Base-by-base conservation (phyloP, 2,888 invertebrate species). In the Melanargia galathea region DNA sequence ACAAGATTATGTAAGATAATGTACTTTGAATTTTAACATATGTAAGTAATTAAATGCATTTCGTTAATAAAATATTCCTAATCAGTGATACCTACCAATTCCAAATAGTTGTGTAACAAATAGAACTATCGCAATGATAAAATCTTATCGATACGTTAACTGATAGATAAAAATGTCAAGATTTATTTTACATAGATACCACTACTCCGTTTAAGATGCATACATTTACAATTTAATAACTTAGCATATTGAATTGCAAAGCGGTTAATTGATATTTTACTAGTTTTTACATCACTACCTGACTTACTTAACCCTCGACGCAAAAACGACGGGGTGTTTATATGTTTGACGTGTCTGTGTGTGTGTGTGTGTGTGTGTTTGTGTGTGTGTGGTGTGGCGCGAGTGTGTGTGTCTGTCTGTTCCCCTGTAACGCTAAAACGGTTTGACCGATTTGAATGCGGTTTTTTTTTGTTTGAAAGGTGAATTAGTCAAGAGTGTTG, bases 71-170 rank as follows among this genome's bases (percentile, higher is more conserved):
- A 1, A 43, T 43, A 43, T 46, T 22, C 4, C 18, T 22, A 46
- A 22, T 46, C 4, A 22, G 6, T 49, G 24, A 30, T 30, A 49
- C 26, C 26, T 30, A 49, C 26, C 26, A 5, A 49, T 26, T 49
- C 8, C 2, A 49, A 49, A 16, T 16, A 26, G 49, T 49, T 16
- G 26, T 16, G 26, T 49, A 10, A 49, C 16, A 30, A 26, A 49
- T 30, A 11, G n/a, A n/a, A n/a, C 2, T 49, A 30, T 52, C 45
- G 51, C 33, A 57, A 35, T 18, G 43, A 61, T 60, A 52, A n/a
- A n/a, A 61, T 57, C 56, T 64, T 61, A 64, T 64, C 64, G 35
- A 24, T 52, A 26, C 49, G 24, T 52, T 35, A 52, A 26, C 52
- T 24, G 22, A 61, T 62, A 62, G 45, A 58, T 65, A 48, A 24